A percentile compares a stretch with the other conserved stretches of the same genome.
These are phyloP conservation scores for Pseudopodoces humilis DNA, from an alignment of 2,113 vertebrate species.

Conservation along the genomic window DNA sequence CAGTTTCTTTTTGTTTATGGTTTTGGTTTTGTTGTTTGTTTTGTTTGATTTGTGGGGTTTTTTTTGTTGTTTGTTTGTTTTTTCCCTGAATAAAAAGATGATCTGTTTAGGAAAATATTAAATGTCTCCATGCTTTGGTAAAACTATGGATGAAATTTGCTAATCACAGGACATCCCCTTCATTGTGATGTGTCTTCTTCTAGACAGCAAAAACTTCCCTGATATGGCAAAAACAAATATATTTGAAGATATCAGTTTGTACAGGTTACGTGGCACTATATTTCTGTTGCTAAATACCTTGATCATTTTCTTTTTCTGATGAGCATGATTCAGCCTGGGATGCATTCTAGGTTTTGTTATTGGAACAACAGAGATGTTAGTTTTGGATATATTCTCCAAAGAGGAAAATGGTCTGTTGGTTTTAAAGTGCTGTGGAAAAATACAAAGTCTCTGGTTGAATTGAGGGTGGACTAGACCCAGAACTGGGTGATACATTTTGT, in stretches of 20 bases:
- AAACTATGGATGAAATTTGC: background rate
- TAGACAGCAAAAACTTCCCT: background rate
- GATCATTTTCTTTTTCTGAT: background rate
- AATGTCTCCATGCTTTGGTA: background rate
- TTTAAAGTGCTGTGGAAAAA: background rate
- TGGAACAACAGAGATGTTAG: background rate
- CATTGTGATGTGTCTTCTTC: background rate
- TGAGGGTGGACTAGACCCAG: background rate
- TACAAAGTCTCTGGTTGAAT: background rate
- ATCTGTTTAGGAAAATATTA: background rate
- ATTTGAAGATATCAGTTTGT: background rate
- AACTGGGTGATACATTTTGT: rapidly evolving
- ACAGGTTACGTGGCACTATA: too few species aligned
- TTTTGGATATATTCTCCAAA: background rate
- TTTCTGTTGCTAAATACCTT: background rate
- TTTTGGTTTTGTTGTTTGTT: background rate
- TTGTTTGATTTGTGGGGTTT: background rate
- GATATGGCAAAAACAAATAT: background rate
- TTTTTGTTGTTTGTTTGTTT: background rate
- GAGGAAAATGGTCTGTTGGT: background rate
- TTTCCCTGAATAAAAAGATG: background rate
- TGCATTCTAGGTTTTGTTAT: background rate
- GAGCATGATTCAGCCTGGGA: background rate
- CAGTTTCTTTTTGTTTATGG: background rate
- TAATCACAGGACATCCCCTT: background rate